phyloP scores from a whole-genome alignment of 2,797 vertebrate species.

The Poliocrania exsul region DNA sequence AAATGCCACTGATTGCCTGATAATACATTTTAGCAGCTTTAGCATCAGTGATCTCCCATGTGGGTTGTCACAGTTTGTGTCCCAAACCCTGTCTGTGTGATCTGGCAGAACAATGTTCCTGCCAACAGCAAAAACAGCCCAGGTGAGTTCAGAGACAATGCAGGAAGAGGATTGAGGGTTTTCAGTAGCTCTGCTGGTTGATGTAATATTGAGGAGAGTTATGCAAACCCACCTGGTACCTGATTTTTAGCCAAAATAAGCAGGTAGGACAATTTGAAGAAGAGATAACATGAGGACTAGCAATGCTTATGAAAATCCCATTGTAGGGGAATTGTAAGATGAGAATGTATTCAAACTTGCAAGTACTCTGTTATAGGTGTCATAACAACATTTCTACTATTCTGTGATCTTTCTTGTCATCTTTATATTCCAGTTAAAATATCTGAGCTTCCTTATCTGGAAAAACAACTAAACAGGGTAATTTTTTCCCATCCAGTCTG shows the following conservation, averaged over 20 bases:
- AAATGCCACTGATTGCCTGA: background rate
- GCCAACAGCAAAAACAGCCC: background rate
- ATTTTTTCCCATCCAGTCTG: background rate
- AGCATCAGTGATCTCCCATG: background rate
- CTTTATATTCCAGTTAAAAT: background rate
- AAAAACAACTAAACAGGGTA: background rate
- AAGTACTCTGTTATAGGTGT: background rate
- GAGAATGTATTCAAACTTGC: background rate
- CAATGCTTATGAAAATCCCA: background rate
- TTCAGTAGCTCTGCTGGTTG: background rate
- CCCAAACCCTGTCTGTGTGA: background rate
- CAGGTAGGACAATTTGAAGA: background rate
- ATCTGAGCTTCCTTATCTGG: background rate
- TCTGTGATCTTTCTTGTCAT: background rate
- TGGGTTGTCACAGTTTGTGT: background rate
- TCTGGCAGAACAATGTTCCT: background rate
- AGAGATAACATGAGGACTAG: background rate
- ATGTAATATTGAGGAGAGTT: background rate
- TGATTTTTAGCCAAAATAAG: background rate
- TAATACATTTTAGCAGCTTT: background rate
- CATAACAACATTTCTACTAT: background rate
- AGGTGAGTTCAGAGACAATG: background rate
- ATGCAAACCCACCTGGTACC: background rate
- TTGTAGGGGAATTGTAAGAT: background rate
- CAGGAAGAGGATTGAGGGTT: background rate